Base-by-base conservation (phyloP, 2,888 invertebrate genomes). In the Conomelus anceps region DNA sequence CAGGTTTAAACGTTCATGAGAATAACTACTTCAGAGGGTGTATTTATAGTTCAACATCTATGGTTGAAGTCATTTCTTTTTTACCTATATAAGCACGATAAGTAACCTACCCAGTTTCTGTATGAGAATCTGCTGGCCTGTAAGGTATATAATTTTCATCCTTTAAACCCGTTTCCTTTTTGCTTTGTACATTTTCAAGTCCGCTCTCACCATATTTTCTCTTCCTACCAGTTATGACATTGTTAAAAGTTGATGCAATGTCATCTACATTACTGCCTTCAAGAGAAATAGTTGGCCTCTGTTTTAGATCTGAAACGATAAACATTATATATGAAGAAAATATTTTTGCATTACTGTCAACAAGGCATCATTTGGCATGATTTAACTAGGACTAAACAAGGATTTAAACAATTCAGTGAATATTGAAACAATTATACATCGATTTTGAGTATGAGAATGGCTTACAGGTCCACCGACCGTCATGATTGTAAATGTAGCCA, bases 81-180 rank as follows among this genome's bases (percentile, higher is more conserved):
- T 26, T 26, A 26, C n/a, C n/a, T n/a, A n/a, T n/a, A n/a, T n/a
- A n/a, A n/a, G n/a, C n/a, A n/a, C n/a, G n/a, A n/a, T n/a, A 26
- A 86, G 85, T 84, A 84, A 22, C 93, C 93, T 93, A 97, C 96
- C 97, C 97, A 91, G 95, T 94, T 93, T 98, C 98, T 0, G 97
- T 97, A 91, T 97, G 96, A 92, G 96, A 96, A 93, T 99, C 98
- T 84, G 95, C 95, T 0, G 98, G 97, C 90, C 95, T 94, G 93
- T 99, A 98, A 1, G 97, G 96, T 91, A 99, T 96, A 93, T 96
- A 99, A 93, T 98, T 96, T 92, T 98, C 97, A 90, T 96, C 96
- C 90, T 98, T 97, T 89, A 92, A 92, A 84, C 90, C 91, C 23
- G 89, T 41, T 22, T 90, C 89, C 90, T 91, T 90, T 90, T 89